Percentiles rank a stretch among this genome's conserved stretches.
These are phyloP conservation scores for Marronus borbonicus DNA, from an alignment of 2,888 invertebrate genomes.

Conservation along the genomic window DNA sequence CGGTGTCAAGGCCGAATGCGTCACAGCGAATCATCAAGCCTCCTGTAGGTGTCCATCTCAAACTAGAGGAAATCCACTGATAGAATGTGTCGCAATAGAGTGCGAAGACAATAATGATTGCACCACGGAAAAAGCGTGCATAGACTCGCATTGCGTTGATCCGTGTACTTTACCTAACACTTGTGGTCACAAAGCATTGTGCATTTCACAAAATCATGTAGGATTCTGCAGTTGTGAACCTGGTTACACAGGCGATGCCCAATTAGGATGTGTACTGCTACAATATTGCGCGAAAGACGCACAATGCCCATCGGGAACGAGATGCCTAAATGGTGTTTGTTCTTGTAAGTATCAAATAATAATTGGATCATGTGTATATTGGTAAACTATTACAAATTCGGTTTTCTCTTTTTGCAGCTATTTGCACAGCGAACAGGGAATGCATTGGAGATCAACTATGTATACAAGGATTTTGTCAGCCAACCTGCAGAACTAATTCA, in stretches of 20 bases:
- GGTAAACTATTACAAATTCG: constrained; percentile 41
- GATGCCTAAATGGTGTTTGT: constrained; percentile 88
- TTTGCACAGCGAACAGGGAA: constrained; percentile 86
- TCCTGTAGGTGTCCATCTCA: constrained; percentile 83
- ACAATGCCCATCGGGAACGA: constrained; percentile 88
- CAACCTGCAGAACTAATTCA: constrained; percentile 84
- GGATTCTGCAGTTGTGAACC: constrained; percentile 88
- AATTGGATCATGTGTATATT: too few species aligned
- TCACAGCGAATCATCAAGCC: constrained; percentile 79
- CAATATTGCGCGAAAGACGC: constrained; percentile 87
- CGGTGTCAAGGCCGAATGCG: constrained; percentile 84
- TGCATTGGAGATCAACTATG: constrained; percentile 90
- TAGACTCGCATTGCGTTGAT: constrained; percentile 85
- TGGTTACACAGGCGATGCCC: constrained; percentile 90
- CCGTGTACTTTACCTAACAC: constrained; percentile 87
- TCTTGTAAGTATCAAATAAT: constrained; percentile 72
- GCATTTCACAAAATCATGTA: constrained; percentile 83
- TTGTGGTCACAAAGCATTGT: constrained; percentile 87
- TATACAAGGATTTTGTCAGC: constrained; percentile 87
- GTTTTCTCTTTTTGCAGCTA: constrained; percentile 71
- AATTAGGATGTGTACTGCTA: constrained; percentile 86
- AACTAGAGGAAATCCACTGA: constrained; percentile 83
- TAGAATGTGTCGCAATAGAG: constrained; percentile 82
- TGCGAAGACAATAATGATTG: constrained; percentile 88
- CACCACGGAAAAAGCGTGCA: constrained; percentile 79